Conservation (phyloP, 2,113 vertebrate genomes). For the Phoenicopterus ruber region DNA sequence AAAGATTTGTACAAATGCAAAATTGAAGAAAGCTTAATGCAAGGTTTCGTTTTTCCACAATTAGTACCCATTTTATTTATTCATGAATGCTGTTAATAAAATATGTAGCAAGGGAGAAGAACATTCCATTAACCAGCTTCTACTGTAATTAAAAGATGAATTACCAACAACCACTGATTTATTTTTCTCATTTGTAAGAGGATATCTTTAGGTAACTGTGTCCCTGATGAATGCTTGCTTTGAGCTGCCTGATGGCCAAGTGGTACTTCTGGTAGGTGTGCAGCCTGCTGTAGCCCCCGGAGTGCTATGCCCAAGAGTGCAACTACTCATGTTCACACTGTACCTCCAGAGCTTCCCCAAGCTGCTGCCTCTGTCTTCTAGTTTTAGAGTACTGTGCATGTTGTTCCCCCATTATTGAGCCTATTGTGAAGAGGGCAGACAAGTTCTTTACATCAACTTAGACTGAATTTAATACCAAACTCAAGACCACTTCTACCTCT, state of each 20-base stretch:
- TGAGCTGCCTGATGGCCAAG: background rate
- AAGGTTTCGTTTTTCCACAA: conserved; percentile 26
- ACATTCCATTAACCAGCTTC: conserved; percentile 11
- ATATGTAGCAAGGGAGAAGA: conserved; percentile 48
- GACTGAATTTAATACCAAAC: background rate
- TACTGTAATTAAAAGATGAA: conserved; percentile 60
- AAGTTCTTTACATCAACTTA: background rate
- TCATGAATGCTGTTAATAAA: conserved; percentile 46
- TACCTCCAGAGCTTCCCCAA: background rate
- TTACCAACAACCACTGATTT: conserved; percentile 26
- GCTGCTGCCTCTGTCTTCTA: background rate
- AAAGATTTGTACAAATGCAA: background rate
- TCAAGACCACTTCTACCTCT: background rate
- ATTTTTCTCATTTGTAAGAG: conserved; percentile 26
- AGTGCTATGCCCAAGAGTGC: background rate
- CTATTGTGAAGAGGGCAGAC: background rate
- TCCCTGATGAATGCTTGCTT: background rate
- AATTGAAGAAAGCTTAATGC: background rate
- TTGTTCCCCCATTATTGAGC: background rate
- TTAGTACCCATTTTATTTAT: conserved; percentile 50
- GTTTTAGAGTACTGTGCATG: background rate
- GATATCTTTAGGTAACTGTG: background rate
- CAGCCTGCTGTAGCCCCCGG: rapidly evolving
- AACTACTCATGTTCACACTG: background rate
- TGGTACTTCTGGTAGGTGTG: background rate